These are phyloP conservation scores for Drosophila yakuba DNA, from an alignment of 1,140 invertebrate genomes.

Conservation along the genomic window DNA sequence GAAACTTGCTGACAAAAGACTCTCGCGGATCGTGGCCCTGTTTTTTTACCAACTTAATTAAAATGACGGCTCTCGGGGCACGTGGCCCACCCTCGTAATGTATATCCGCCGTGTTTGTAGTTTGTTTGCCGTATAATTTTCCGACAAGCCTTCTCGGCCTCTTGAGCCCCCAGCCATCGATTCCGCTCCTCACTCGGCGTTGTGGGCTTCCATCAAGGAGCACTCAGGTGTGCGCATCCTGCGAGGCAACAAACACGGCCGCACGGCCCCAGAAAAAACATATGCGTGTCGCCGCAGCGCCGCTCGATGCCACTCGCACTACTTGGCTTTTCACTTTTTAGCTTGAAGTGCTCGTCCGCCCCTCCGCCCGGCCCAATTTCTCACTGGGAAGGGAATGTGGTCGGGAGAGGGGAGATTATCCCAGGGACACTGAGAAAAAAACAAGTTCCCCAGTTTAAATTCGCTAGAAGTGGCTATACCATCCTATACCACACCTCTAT, in stretches of 20 bases:
- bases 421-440: slow-evolving; percentile 3
- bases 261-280: slow-evolving; percentile 69
- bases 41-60: slow-evolving; percentile 84
- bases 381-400: slow-evolving; percentile 48
- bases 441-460: background rate
- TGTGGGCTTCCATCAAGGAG: slow-evolving; percentile 65
- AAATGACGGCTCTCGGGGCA: slow-evolving; percentile 75
- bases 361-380: slow-evolving; percentile 60
- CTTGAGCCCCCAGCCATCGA: slow-evolving; percentile 41
- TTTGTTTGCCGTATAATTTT: slow-evolving; percentile 44
- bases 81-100: slow-evolving; percentile 78
- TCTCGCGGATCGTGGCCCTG: slow-evolving; percentile 58
- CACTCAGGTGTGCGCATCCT: slow-evolving; percentile 75
- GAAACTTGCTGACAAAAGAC: slow-evolving; percentile 70
- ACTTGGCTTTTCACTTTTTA: slow-evolving; percentile 84
- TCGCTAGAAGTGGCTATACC: too few relatives aligned
- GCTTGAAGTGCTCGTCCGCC: slow-evolving; percentile 71
- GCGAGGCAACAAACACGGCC: slow-evolving; percentile 66
- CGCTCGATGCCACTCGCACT: slow-evolving; percentile 80
- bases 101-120: slow-evolving; percentile 75
- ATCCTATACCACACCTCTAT: too few relatives aligned
- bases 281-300: slow-evolving; percentile 75
- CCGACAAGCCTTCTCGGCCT: slow-evolving; percentile 37
- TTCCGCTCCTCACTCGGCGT: slow-evolving; percentile 17
- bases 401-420: slow-evolving; percentile 34